phyloP scores from a whole-genome alignment of 2,113 vertebrate species.

The Acrocephalus kingi region DNA sequence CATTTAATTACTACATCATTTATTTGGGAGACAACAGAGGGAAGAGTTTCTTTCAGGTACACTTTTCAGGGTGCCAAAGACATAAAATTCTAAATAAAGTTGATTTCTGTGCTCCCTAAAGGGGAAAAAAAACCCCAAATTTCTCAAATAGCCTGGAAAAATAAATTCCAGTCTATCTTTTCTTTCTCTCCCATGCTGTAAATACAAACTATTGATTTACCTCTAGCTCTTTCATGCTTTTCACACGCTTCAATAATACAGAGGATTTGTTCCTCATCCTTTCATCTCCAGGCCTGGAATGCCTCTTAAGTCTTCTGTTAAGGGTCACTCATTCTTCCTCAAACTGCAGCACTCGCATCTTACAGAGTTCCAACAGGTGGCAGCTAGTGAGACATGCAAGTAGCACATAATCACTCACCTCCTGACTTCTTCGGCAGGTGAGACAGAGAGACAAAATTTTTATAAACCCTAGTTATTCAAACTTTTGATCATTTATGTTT shows the following conservation, averaged over 20 bases:
- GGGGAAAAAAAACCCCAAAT: neutral
- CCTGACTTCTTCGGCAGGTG: neutral
- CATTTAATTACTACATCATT: neutral
- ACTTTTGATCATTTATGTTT: neutral
- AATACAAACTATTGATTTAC: conserved; percentile 71
- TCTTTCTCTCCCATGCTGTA: conserved; percentile 6
- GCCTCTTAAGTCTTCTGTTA: neutral
- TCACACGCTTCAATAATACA: conserved; percentile 59
- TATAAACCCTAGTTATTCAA: neutral
- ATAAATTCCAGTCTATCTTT: conserved; percentile 48
- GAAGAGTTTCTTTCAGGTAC: neutral
- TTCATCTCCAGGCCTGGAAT: conserved; percentile 53
- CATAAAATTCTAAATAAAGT: neutral
- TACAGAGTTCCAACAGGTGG: neutral
- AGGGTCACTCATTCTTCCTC: neutral
- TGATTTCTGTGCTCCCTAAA: neutral
- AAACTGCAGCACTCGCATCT: neutral
- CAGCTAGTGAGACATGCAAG: neutral
- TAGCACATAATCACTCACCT: neutral
- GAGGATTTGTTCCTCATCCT: conserved; percentile 63
- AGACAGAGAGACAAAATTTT: neutral
- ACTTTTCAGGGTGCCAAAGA: neutral
- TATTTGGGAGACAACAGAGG: neutral
- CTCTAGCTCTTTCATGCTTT: conserved; percentile 45
- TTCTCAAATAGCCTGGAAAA: conserved; percentile 56